Base-by-base conservation (phyloP, 2,113 vertebrate genomes). In the Poicephalus meyeri region DNA sequence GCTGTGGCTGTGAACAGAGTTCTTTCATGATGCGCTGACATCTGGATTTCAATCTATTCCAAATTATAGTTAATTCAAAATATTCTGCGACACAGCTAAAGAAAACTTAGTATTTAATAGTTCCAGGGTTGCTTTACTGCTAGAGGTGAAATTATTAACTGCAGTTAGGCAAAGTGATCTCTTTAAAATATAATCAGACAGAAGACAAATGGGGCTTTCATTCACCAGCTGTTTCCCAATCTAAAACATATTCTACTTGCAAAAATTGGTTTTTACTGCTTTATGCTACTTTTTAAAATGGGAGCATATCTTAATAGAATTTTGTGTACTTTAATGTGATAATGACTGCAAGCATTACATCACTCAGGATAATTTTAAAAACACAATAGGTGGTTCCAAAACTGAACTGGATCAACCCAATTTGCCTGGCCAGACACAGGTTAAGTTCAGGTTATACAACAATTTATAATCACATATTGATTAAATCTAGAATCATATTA, bases 131-230 rank as follows among this genome's bases (percentile, higher is more conserved):
- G 41, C 37, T 71, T 79, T 79, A 42, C n/a, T 76, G 35, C 58
- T 72, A 72, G 61, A 79, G 56, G 26, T 91, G 31, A 61, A 94
- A 66, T 82, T 79, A 94, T 61, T 91, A 58, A 91, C 29, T 85
- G 69, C 44, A 31, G 20, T 69, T 69, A 1, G 1, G 65, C 49
- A 88, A 91, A 92, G 47, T 7, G 11, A 61, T 72, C 47, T 92
- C 44, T 81, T 74, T 44, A 72, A 95, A 92, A 89, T 72, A 56
- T 42, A 89, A 81, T 69, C 1, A 0, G 52, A 90, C 18, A 76
- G 47, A 90, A 92, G 73, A 89, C 21, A 91, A 95, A 92, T 79
- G 52, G 26, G 86, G 49, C 60, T 95, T 91, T 93, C 77, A 72
- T 69, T 81, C 52, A 92, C 50, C 39, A 79, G 49, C 69, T 91